Percentiles rank a stretch among this genome's conserved stretches.
These are phyloP conservation scores for human (Homo sapiens) DNA, from an alignment of 2,113 vertebrate genomes.

Conservation along the genomic window DNA sequence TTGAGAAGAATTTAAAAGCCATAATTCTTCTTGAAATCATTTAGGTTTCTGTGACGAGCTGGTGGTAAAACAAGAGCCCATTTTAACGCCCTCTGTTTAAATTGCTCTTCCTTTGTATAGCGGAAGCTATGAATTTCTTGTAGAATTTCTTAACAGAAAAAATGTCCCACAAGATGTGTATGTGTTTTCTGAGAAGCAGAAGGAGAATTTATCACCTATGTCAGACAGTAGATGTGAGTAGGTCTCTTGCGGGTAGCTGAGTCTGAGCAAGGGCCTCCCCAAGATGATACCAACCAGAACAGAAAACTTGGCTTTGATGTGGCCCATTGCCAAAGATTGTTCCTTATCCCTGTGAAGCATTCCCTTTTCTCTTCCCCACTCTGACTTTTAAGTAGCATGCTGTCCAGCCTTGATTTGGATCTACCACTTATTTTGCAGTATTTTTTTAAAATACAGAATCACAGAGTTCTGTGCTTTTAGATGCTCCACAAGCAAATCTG, in stretches of 20 bases:
- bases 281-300: background rate
- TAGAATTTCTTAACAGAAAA: background rate
- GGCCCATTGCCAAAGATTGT: accelerated
- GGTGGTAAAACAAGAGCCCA: background rate
- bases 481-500: background rate
- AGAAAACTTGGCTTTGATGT: background rate
- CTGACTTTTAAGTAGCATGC: background rate
- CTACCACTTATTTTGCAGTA: no score
- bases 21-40: background rate
- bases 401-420: background rate
- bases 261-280: background rate
- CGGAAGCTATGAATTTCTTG: background rate
- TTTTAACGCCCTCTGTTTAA: background rate
- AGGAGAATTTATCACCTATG: background rate
- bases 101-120: background rate
- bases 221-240: background rate
- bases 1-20: background rate
- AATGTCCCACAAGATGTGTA: background rate
- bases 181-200: background rate
- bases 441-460: background rate
- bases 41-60: background rate
- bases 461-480: background rate
- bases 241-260: background rate
- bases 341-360: background rate
- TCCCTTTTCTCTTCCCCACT: background rate